These are phyloP conservation scores for Akabosia matsudoensis DNA, from an alignment of 1,140 invertebrate genomes.

Conservation along the genomic window DNA sequence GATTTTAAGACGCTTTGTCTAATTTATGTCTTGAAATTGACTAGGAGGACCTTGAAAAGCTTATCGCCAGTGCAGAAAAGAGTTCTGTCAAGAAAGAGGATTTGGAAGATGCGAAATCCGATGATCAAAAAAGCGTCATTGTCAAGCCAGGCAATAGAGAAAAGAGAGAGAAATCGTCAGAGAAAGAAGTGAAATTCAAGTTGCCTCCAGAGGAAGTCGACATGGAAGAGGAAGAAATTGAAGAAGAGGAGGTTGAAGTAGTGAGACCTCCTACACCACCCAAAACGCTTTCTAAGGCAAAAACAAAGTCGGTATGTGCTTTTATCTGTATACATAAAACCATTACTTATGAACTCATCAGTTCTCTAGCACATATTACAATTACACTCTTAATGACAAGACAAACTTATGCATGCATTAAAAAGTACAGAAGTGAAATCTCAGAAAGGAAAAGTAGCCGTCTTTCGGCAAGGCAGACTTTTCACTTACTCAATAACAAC, in stretches of 20 bases:
- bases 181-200: slow-evolving; percentile 40
- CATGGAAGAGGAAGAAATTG: slow-evolving; percentile 30
- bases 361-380: too few relatives aligned
- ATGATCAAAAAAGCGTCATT: slow-evolving; percentile 2
- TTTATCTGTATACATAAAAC: too few relatives aligned
- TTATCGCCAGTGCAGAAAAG: neutral
- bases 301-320: slow-evolving; percentile 2
- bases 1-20: neutral
- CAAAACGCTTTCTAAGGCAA: slow-evolving; percentile 12
- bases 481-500: too few relatives aligned
- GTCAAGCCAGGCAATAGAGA: slow-evolving; percentile 27
- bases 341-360: too few relatives aligned
- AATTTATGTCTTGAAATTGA: neutral
- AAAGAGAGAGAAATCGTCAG: slow-evolving; percentile 33
- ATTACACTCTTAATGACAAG: too few relatives aligned
- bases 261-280: slow-evolving; percentile 37
- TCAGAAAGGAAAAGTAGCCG: too few relatives aligned
- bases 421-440: too few relatives aligned
- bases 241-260: slow-evolving; percentile 35
- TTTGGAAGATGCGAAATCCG: neutral
- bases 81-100: neutral
- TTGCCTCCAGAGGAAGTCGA: slow-evolving; percentile 35
- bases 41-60: slow-evolving; percentile 7
- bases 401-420: too few relatives aligned
- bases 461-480: too few relatives aligned